Base-by-base conservation (phyloP, 92 coral and sea anemone genomes). In the Desmophyllum pertusum region DNA sequence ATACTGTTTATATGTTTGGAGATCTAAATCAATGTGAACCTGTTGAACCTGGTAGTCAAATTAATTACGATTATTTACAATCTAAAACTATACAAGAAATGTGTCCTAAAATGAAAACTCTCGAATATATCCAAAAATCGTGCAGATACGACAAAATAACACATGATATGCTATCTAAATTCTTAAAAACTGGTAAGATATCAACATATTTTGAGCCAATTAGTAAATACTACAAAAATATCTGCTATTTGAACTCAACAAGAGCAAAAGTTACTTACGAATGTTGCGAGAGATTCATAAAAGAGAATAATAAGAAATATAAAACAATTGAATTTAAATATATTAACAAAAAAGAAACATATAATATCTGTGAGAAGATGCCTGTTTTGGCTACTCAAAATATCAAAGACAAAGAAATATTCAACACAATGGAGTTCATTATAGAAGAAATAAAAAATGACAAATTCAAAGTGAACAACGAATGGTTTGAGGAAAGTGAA, bases 311-410 rank as follows among this genome's bases (percentile, higher is more conserved):
- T n/a, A n/a, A 11, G 8, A 62, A 29, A 3, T n/a, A 6, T 62
- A 10, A 3, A 11, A 62, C 62, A 11, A 40, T 86, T 0, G 76
- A 80, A 6, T 86, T 80, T 55, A 80, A 29, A 4, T 71, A 80
- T 38, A 39, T 70, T 39, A 43, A 36, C 23, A 71, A 71, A 1
- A 86, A 45, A 21, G 86, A 86, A 35, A 40, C 81, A 0, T 86
- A 80, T 30, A 67, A 40, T 80, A 29, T 62, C 0, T 80, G 81
- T 55, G 14, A 46, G 0, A 71, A 53, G 0, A 66, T 87, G 64
- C 90, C 87, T 0, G 71, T 87, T 10, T 5, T 87, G 25, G 87
- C 83, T 0, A 81, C 90, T 0, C 27, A 64, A 62, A 62, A 62
- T 62, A 81, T 75, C 2, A 75, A 81, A 17, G 52, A 81, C 8